Evolutionary conservation across 2,797 vertebrate species (phyloP), one percentile per base, ranked within the genome.

Genomic region (Rhynchotus rufescens): DNA sequence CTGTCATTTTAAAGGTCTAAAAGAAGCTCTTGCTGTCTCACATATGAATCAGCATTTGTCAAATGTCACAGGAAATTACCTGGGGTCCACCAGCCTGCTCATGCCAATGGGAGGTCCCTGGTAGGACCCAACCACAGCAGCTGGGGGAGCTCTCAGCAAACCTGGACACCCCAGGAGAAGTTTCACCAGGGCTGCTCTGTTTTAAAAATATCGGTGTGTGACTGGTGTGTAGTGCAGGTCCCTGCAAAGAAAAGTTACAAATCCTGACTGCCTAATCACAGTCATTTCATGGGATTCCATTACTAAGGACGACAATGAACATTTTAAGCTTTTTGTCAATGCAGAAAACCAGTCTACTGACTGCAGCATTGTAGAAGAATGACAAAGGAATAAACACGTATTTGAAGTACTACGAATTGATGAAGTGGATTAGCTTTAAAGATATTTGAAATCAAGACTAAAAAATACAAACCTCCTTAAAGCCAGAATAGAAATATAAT

Each of bases 291-390:
- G 86, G 69, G 38, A 72, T 89, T 94, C 66, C 25, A 22, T 59
- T 90, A 85, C 80, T 78, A 92, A 90, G 65, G 80, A 84, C 84
- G 93, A 62, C 95, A 96, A 92, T 76, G 23, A 88, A 88, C 32
- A 73, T 95, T 95, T 89, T 87, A 90, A 94, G 40, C 77, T 69
- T 9, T 94, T 86, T 94, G 87, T 87, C 97, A 92, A 94, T 91
- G 75, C 85, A 96, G 89, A 84, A 91, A 87, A 90, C 93, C 65
- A 0, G 92, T 83, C 69, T 47, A 64, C 34, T 84, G 85, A 45
- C 75, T 83, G 73, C 42, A 88, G 47, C 30, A 51, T 8, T 68
- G 56, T 57, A 59, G 65, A 69, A 68, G 78, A 93, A 89, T 82
- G n/a, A 45, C 73, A 88, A 91, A 94, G 60, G 84, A 80, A 89